Evolutionary conservation across 1,140 invertebrate genomes (phyloP), one percentile per base, ranked within the genome.

Genomic region (Luehdorfia chinensis): DNA sequence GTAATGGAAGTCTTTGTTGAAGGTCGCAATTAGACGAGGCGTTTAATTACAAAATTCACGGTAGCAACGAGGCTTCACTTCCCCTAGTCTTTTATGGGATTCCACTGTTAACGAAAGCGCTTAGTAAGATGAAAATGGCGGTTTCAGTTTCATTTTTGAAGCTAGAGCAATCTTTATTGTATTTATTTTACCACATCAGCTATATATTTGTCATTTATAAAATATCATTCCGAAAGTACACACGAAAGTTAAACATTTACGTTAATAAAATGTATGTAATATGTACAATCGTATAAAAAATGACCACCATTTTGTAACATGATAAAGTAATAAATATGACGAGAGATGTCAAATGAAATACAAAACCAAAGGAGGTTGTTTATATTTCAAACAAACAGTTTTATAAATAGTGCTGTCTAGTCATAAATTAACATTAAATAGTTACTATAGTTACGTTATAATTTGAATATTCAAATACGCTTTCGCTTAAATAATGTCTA

Each of bases 1-100:
- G 75, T 79, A 55, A 80, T 67, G 50, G 56, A 59, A 60, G 54
- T 57, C 62, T 65, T 62, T 56, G 66, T 55, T 65, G 59, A 74
- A 77, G 75, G 73, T 75, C 68, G 66, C 68, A 74, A 81, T 81
- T 81, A 84, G 68, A 73, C 70, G 61, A 71, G 70, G 73, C 76
- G 69, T 80, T 84, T 83, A 84, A 84, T 84, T 83, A 83, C 78
- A 59, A 69, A 76, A 78, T 78, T 83, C 78, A 77, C 66, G 68
- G 75, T 69, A 77, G 69, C 66, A 72, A 64, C 66, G 61, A 67
- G 80, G 80, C 77, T 84, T 84, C 80, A 66, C 72, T 51, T 66
- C 70, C 76, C 76, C 65, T 68, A 44, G 66, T 66, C 68, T 69
- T 81, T 78, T 64, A 74, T 63, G 55, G 78, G 77, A 80, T 84